phyloP scores from a whole-genome alignment of 1,140 invertebrate genomes.

The Ylistrum balloti region DNA sequence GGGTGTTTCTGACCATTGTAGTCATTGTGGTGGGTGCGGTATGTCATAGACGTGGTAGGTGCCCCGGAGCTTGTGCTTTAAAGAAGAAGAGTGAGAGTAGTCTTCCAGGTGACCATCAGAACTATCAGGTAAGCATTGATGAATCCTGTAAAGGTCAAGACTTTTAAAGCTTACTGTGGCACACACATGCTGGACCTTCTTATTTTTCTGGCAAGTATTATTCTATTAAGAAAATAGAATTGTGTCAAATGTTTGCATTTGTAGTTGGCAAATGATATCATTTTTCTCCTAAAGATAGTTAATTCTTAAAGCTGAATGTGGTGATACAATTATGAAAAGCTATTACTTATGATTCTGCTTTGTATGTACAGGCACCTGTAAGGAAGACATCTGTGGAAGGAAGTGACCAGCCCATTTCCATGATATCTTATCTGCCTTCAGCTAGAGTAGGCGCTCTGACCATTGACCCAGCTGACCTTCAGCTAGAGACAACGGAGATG shows the following conservation, averaged over 20 bases:
- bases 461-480: slow-evolving; percentile 23
- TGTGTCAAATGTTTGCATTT: too few relatives aligned
- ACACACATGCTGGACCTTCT: too few relatives aligned
- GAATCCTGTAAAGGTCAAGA: too few relatives aligned
- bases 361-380: background rate
- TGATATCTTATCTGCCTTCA: background rate
- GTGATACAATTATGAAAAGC: too few relatives aligned
- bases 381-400: background rate
- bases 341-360: too few relatives aligned
- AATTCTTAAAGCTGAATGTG: too few relatives aligned
- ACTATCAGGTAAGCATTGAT: background rate
- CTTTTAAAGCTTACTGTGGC: too few relatives aligned
- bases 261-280: too few relatives aligned
- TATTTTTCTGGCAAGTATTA: too few relatives aligned
- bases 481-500: slow-evolving; percentile 1
- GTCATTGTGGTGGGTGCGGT: background rate
- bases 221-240: too few relatives aligned
- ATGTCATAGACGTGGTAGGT: slow-evolving; percentile 9
- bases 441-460: background rate
- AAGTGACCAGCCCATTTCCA: background rate
- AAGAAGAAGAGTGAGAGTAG: background rate
- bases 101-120: background rate
- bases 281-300: too few relatives aligned
- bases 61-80: background rate
- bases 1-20: background rate